Base-by-base conservation (phyloP, 2,113 vertebrate species). In the Gorsachius goisagi region DNA sequence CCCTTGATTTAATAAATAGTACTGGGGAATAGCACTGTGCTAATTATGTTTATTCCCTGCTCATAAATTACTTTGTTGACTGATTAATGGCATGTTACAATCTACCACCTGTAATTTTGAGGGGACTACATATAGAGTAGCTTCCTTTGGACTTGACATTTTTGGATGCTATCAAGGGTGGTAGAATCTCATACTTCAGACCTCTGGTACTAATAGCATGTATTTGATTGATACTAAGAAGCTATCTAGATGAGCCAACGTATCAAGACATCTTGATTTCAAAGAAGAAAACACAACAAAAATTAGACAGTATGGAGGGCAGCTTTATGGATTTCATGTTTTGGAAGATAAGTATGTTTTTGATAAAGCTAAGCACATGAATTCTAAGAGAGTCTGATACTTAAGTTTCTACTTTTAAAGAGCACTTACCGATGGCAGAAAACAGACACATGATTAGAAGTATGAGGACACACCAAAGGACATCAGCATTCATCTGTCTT, bases 391-490 rank as follows among this genome's bases (percentile, higher is more conserved):
- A 88, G 39, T 23, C 37, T 63, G 37, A 78, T 28, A 63, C 18
- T 81, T 69, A 58, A 52, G 24, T 39, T 95, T 90, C 44, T 76
- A 17, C 76, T 79, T 82, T 66, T 49, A 28, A 91, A 73, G 59
- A 83, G 22, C 88, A 98, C 99, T 97, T 98, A 99, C 99, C 99
- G 1, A 99, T 96, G 18, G 99, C 99, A 27, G 99, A 98, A 96
- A 99, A 99, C 71, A 99, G 98, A 94, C 99, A 99, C 99, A 99
- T 99, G 93, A 98, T 97, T 60, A 99, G 72, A 95, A 99, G 99
- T 97, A 99, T 99, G 94, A 99, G 97, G 96, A 99, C 99, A 95
- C 99, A 99, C 99, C 99, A 99, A 97, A 99, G 99, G 89, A 99
- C 99, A 37, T 99, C 98, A 0, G 98, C 97, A 95, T 99, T 99